These are phyloP conservation scores for Pachyseris speciosa DNA, from an alignment of 64 coral and sea anemone genomes.

Conservation along the genomic window DNA sequence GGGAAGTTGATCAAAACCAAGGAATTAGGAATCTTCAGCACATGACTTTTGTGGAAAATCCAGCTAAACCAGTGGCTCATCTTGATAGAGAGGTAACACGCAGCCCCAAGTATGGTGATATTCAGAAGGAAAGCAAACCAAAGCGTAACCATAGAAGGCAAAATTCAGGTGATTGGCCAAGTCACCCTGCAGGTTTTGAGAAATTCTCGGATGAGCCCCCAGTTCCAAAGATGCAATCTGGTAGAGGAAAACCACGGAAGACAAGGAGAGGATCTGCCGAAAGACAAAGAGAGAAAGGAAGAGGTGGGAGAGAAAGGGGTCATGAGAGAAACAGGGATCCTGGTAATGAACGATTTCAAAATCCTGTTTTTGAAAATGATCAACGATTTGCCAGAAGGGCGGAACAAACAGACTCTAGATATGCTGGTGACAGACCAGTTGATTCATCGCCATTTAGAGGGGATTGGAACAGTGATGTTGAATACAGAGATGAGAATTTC, in stretches of 20 bases:
- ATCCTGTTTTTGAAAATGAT: conserved; percentile 10
- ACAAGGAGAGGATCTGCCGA: neutral
- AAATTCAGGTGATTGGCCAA: conserved; percentile 48
- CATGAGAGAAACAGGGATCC: conserved; percentile 3
- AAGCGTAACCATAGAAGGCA: conserved; percentile 30
- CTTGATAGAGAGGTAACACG: conserved; percentile 3
- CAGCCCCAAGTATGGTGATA: conserved; percentile 33
- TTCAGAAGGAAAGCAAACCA: neutral
- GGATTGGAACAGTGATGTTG: conserved; percentile 7
- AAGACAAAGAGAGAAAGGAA: conserved; percentile 18
- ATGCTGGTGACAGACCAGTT: neutral
- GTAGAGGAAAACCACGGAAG: neutral
- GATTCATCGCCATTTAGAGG: neutral
- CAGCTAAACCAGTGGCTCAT: neutral
- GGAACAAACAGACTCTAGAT: conserved; percentile 28
- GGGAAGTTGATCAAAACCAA: neutral
- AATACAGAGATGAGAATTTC: conserved; percentile 1
- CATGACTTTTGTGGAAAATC: neutral
- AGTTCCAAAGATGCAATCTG: neutral
- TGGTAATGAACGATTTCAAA: neutral
- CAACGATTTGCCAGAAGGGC: conserved; percentile 16
- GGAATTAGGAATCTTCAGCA: conserved; percentile 20
- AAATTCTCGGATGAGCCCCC: neutral
- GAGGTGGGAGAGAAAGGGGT: conserved; percentile 26
- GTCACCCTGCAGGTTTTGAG: neutral